Percentiles rank a stretch among this genome's conserved stretches.
Evolutionary conservation across 2,113 vertebrate species (phyloP).

Genomic region (Lucifuga dentata): DNA sequence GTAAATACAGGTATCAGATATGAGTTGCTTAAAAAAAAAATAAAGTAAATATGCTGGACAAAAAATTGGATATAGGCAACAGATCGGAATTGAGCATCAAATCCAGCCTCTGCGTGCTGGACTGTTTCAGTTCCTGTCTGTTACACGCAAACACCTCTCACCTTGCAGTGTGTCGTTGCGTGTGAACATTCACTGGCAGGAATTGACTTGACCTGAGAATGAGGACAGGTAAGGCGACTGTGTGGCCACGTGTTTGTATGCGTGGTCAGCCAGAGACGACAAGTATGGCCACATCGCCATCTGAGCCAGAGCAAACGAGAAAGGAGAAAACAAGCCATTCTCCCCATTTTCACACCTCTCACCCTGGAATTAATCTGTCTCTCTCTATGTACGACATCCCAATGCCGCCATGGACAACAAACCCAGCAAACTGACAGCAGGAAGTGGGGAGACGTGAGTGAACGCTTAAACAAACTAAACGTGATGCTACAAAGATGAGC

Average conservation of each 20-base stretch:
- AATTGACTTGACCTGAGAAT: conserved; percentile 49
- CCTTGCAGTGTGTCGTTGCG: conserved; percentile 23
- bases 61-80: too few relatives aligned
- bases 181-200: conserved; percentile 36
- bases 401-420: conserved; percentile 47
- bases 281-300: conserved; percentile 50
- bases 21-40: too few relatives aligned
- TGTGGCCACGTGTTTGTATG: conserved; percentile 48
- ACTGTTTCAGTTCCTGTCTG: conserved; percentile 17
- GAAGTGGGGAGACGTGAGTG: not conserved
- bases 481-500: conserved; percentile 24
- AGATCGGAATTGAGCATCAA: too few relatives aligned
- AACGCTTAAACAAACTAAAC: conserved; percentile 33
- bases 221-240: conserved; percentile 34
- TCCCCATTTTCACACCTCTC: conserved; percentile 65
- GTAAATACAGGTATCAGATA: too few relatives aligned
- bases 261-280: conserved; percentile 65
- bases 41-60: too few relatives aligned
- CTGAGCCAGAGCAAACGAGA: conserved; percentile 58
- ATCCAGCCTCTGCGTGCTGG: not conserved
- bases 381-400: conserved; percentile 60
- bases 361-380: conserved; percentile 67
- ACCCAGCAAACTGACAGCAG: conserved; percentile 3
- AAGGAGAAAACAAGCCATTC: conserved; percentile 66
- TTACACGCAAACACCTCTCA: conserved; percentile 33